phyloP scores from a whole-genome alignment of 2,888 invertebrate species.

The Stenodera caucasica region DNA sequence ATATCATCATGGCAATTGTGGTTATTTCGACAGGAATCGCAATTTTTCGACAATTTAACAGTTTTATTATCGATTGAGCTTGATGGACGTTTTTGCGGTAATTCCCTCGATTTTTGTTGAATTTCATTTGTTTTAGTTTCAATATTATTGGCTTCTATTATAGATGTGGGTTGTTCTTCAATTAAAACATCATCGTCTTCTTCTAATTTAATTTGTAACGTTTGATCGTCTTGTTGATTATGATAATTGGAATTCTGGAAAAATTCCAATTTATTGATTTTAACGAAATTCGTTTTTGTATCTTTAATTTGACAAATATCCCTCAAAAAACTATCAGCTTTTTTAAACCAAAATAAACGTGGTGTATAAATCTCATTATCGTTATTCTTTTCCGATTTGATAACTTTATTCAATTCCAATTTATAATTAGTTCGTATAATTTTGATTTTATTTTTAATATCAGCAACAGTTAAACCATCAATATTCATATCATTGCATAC shows the following conservation, averaged over 20 bases:
- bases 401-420: neutral
- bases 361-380: neutral
- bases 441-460: neutral
- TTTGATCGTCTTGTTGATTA: too few relatives aligned
- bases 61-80: neutral
- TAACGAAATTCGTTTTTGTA: too few relatives aligned
- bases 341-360: neutral
- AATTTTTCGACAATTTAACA: too few relatives aligned
- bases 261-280: too few relatives aligned
- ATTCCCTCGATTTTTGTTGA: neutral
- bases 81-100: neutral
- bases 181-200: too few relatives aligned
- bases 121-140: neutral
- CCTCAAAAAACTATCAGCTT: neutral
- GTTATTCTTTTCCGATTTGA: neutral
- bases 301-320: too few relatives aligned
- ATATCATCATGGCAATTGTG: neutral
- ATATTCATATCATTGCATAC: neutral
- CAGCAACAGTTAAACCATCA: neutral
- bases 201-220: too few relatives aligned
- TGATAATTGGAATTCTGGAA: too few relatives aligned
- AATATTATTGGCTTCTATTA: neutral
- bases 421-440: neutral
- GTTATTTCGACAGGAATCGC: neutral
- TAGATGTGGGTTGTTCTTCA: too few relatives aligned